These are phyloP conservation scores for Stenolophus ochropezus DNA, from an alignment of 2,888 invertebrate species.

Conservation along the genomic window DNA sequence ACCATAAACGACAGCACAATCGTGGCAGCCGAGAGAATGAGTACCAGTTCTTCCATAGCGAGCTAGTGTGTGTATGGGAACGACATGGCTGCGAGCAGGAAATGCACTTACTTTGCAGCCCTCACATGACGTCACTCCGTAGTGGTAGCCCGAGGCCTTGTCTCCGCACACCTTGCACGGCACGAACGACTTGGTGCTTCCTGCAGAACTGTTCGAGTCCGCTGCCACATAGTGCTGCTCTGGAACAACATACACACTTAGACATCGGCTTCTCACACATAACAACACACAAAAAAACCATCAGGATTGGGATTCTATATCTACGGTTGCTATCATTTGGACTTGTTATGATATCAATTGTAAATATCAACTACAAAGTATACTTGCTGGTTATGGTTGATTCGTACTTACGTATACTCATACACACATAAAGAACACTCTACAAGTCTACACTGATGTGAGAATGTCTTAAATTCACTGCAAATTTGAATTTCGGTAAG, in stretches of 20 bases:
- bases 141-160: constrained; percentile 96
- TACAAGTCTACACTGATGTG: too few relatives aligned
- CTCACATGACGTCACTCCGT: constrained; percentile 98
- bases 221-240: constrained; percentile 85
- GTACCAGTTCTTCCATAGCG: neutral
- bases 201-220: constrained; percentile 84
- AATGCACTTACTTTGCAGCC: constrained; percentile 89
- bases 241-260: constrained; percentile 71
- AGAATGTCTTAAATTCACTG: too few relatives aligned
- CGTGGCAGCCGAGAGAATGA: neutral
- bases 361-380: too few relatives aligned
- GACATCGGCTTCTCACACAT: neutral
- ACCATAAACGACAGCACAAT: constrained; percentile 12
- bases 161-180: constrained; percentile 98
- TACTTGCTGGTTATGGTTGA: too few relatives aligned
- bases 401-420: too few relatives aligned
- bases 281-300: too few relatives aligned
- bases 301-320: too few relatives aligned
- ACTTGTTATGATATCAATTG: too few relatives aligned
- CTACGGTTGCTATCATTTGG: too few relatives aligned
- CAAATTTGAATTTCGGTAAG: too few relatives aligned
- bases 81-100: neutral
- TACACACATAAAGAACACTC: too few relatives aligned
- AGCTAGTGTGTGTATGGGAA: neutral
- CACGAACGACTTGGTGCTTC: constrained; percentile 89